phyloP scores from a whole-genome alignment of 2,797 vertebrate genomes.

The Platyrinchus mystaceus region DNA sequence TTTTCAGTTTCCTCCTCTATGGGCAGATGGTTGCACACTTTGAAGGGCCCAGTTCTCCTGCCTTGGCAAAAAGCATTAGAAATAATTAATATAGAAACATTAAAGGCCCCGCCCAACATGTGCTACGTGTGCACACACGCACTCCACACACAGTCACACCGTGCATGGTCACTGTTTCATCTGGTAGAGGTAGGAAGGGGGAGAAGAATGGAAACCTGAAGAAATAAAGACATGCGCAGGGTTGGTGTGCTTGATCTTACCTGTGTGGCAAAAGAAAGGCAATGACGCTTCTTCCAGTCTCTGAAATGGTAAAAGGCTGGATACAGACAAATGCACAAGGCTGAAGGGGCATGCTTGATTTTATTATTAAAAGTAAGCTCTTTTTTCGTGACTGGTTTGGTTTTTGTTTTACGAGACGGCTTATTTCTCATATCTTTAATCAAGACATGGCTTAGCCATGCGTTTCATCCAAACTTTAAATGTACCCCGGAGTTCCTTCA shows the following conservation, averaged over 20 bases:
- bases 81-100: neutral
- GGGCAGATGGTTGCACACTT: rapidly evolving
- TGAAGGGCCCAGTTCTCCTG: neutral
- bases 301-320: neutral
- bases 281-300: neutral
- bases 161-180: neutral
- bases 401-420: neutral
- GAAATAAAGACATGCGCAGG: neutral
- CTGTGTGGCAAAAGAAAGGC: neutral
- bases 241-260: neutral
- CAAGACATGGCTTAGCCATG: neutral
- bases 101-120: neutral
- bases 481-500: neutral
- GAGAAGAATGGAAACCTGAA: neutral
- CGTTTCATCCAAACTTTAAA: neutral
- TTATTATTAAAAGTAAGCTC: neutral
- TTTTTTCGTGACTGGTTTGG: neutral
- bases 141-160: too few species aligned
- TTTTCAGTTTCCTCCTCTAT: neutral
- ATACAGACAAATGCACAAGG: neutral
- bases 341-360: neutral
- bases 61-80: neutral
- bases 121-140: neutral
- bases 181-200: neutral
- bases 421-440: neutral